A percentile compares a stretch with the other conserved stretches of the same genome.
These are phyloP conservation scores for Phataginus tricuspis DNA, from an alignment of 2,797 vertebrate genomes.

Conservation along the genomic window DNA sequence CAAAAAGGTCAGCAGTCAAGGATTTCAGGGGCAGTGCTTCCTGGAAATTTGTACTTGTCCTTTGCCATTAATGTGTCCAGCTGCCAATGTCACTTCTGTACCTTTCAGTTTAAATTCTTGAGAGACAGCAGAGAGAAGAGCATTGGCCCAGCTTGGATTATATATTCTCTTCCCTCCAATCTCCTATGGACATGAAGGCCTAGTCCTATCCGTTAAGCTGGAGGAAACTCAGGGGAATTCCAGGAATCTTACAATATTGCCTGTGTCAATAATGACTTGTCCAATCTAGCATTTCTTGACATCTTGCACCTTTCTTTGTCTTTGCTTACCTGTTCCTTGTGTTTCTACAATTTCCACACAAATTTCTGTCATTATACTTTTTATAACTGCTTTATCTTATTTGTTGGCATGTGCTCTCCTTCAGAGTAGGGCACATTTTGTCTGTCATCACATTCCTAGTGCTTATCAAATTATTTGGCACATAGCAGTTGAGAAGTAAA, in stretches of 20 bases:
- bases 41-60: neutral
- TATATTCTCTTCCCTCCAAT: neutral
- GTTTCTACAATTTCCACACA: neutral
- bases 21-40: neutral
- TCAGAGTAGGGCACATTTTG: neutral
- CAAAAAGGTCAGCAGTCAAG: neutral
- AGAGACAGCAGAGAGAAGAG: neutral
- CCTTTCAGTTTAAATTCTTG: conserved; percentile 7
- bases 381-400: neutral
- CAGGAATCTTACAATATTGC: neutral
- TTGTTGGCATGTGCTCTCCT: neutral
- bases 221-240: neutral
- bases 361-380: neutral
- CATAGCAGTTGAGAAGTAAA: neutral
- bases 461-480: neutral
- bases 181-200: neutral
- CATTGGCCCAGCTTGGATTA: neutral
- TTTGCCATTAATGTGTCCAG: neutral
- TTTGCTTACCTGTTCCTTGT: neutral
- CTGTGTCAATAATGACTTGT: neutral
- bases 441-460: neutral
- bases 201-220: neutral
- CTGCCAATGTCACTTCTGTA: neutral
- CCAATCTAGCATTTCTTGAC: neutral
- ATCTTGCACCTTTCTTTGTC: neutral